Percentiles rank a stretch among this genome's conserved stretches.
Conservation (phyloP, 2,888 invertebrate species). For the Nomada ruficornis region DNA sequence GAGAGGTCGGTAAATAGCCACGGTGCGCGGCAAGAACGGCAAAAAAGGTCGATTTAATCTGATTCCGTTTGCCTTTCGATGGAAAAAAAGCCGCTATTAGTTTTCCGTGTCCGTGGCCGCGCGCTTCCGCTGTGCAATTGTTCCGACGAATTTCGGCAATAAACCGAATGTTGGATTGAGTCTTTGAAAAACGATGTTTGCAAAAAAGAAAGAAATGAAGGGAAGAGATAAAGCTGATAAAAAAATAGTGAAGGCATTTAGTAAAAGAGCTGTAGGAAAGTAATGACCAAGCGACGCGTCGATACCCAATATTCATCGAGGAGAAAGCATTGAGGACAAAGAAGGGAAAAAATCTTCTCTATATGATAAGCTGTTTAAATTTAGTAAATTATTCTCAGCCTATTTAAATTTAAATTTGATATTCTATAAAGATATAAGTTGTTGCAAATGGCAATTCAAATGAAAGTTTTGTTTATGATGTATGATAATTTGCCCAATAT, state of each 20-base stretch:
- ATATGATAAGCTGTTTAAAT: not conserved
- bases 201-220: not conserved
- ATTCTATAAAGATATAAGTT: too few species aligned
- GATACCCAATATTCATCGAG: too few species aligned
- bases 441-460: not conserved
- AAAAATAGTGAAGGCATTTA: too few species aligned
- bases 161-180: not conserved
- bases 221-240: too few species aligned
- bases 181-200: not conserved
- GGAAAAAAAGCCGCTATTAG: slow-evolving; percentile 51
- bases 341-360: too few species aligned
- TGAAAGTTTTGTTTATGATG: not conserved
- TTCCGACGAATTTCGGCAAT: slow-evolving; percentile 22
- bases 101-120: slow-evolving; percentile 46
- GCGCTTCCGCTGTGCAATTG: slow-evolving; percentile 27
- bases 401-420: too few species aligned
- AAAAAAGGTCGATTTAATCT: slow-evolving; percentile 55
- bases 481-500: too few species aligned
- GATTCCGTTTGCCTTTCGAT: slow-evolving; percentile 51
- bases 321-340: too few species aligned
- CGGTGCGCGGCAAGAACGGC: slow-evolving; percentile 33
- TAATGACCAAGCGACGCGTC: too few species aligned
- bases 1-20: slow-evolving; percentile 58
- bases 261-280: too few species aligned
- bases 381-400: not conserved